Percentiles rank a stretch among this genome's conserved stretches.
Conservation (phyloP, 2,888 invertebrate species). For the Leptinotarsa peninsularis region DNA sequence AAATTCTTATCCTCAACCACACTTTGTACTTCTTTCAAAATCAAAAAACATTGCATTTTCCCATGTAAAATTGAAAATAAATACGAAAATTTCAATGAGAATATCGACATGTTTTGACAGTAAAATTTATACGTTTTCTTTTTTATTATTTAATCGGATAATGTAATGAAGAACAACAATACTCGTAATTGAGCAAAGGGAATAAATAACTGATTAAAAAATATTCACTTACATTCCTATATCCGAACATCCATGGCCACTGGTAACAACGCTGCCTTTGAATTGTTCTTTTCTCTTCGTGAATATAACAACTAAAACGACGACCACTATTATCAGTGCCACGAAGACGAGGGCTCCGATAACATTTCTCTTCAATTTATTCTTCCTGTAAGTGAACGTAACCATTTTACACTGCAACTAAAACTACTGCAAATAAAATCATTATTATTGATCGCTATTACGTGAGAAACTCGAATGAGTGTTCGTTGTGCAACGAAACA, state of each 20-base stretch:
- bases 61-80: too few relatives aligned
- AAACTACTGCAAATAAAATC: background rate
- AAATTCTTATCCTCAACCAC: too few relatives aligned
- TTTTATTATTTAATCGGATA: too few relatives aligned
- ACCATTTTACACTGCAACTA: constrained; percentile 20
- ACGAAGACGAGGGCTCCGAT: constrained; percentile 15
- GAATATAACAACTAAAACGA: constrained; percentile 7
- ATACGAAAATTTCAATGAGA: too few relatives aligned
- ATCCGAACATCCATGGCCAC: constrained; percentile 47
- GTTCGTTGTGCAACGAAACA: constrained; percentile 6
- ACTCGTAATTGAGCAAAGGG: too few relatives aligned
- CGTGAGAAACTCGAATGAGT: constrained; percentile 5
- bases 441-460: background rate
- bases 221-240: constrained; percentile 47
- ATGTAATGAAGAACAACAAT: too few relatives aligned
- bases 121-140: too few relatives aligned
- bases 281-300: constrained; percentile 21
- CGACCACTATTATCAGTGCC: constrained; percentile 15
- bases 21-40: too few relatives aligned
- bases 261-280: constrained; percentile 47
- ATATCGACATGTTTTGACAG: too few relatives aligned
- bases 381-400: constrained; percentile 31
- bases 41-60: too few relatives aligned
- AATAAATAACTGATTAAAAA: background rate
- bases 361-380: constrained; percentile 11